These are phyloP conservation scores for Ladona fulva DNA, from an alignment of 1,140 invertebrate species.

Conservation along the genomic window DNA sequence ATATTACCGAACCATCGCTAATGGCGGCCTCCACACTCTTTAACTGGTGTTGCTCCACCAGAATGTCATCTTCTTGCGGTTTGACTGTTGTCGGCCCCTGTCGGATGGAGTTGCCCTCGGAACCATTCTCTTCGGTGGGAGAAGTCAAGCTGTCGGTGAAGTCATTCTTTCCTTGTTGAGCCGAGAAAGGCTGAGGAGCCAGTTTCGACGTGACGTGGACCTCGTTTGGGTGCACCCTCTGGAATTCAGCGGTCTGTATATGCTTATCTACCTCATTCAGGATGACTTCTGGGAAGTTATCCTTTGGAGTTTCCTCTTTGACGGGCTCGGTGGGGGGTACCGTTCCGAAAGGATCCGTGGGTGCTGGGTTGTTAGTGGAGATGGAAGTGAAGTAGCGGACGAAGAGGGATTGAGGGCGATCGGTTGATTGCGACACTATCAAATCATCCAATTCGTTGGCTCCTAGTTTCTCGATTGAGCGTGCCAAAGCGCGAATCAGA, in stretches of 20 bases:
- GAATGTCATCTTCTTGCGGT: background rate
- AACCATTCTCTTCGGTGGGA: background rate
- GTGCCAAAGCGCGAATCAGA: background rate
- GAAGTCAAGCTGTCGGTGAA: background rate
- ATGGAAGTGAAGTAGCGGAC: background rate
- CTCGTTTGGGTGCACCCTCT: background rate
- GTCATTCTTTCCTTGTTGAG: background rate
- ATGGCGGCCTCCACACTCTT: background rate
- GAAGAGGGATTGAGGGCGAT: background rate
- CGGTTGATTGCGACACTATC: background rate
- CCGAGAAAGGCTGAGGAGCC: background rate
- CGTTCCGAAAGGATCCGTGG: no score
- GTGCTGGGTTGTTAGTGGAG: no score
- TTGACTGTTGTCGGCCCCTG: background rate
- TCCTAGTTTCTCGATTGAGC: background rate
- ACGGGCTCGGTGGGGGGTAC: background rate
- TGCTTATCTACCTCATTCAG: background rate
- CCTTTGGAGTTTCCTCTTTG: background rate
- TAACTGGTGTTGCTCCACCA: background rate
- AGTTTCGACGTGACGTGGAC: background rate
- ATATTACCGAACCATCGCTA: background rate
- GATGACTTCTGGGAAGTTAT: background rate
- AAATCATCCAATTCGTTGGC: background rate
- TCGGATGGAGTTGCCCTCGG: background rate
- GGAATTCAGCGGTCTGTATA: background rate